phyloP scores from a whole-genome alignment of 2,797 vertebrate species.

The Scomberomorus guttatus region DNA sequence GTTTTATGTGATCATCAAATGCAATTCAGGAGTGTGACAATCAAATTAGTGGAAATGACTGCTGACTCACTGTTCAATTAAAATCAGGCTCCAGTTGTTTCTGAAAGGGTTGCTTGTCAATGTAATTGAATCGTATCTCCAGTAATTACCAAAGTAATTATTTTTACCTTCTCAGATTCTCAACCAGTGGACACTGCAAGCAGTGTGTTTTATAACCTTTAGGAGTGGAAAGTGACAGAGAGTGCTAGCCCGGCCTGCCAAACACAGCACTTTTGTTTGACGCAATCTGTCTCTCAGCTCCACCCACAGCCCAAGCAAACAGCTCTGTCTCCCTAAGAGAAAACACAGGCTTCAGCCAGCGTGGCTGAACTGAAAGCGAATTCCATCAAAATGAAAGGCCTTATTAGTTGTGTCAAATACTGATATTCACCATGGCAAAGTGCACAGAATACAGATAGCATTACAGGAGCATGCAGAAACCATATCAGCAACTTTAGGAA shows the following conservation, averaged over 20 bases:
- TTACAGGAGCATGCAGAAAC: slow-evolving; percentile 51
- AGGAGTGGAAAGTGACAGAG: slow-evolving; percentile 42
- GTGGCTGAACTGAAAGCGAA: slow-evolving; percentile 43
- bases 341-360: slow-evolving; percentile 58
- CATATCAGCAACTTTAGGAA: slow-evolving; percentile 62
- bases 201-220: slow-evolving; percentile 47
- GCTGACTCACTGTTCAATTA: slow-evolving; percentile 81
- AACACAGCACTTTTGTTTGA: slow-evolving; percentile 65
- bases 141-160: slow-evolving; percentile 72
- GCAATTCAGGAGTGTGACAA: slow-evolving; percentile 81
- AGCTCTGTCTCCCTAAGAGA: slow-evolving; percentile 55
- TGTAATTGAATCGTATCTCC: slow-evolving; percentile 78
- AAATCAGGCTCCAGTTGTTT: slow-evolving; percentile 78
- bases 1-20: slow-evolving; percentile 78
- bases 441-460: slow-evolving; percentile 67
- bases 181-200: slow-evolving; percentile 29
- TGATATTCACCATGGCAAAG: slow-evolving; percentile 71
- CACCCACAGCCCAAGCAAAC: slow-evolving; percentile 64
- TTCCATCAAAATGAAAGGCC: slow-evolving; percentile 77
- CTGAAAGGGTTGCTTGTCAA: slow-evolving; percentile 73
- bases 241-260: slow-evolving; percentile 50
- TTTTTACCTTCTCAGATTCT: slow-evolving; percentile 47
- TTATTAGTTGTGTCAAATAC: slow-evolving; percentile 76
- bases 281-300: slow-evolving; percentile 66
- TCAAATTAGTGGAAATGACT: slow-evolving; percentile 83